A percentile compares a stretch with the other conserved stretches of the same genome.
phyloP scores from a whole-genome alignment of 1,140 invertebrate genomes.

The Drosophila kikkawai region DNA sequence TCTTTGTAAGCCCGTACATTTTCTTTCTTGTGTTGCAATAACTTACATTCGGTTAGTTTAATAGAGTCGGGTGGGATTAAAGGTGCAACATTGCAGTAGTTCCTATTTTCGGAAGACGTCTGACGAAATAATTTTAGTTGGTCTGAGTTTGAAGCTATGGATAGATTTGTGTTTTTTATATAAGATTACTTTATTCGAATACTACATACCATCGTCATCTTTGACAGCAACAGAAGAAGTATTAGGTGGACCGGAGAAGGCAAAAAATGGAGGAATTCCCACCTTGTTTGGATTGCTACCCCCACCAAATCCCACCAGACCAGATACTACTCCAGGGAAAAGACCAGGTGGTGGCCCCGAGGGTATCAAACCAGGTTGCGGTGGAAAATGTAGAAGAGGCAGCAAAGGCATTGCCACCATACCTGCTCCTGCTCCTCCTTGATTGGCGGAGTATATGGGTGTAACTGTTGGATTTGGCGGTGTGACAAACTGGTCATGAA shows the following conservation, averaged over 20 bases:
- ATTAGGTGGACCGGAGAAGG: slow-evolving; percentile 19
- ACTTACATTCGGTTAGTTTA: slow-evolving; percentile 41
- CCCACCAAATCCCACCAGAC: slow-evolving; percentile 37
- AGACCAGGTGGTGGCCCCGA: slow-evolving; percentile 85
- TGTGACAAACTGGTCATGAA: slow-evolving; percentile 5
- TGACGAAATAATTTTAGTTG: slow-evolving; percentile 1
- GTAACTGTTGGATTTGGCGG: not conserved
- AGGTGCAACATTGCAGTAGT: slow-evolving; percentile 81
- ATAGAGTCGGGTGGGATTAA: slow-evolving; percentile 72
- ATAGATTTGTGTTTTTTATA: not conserved
- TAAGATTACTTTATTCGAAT: not conserved
- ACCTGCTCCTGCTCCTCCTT: slow-evolving; percentile 27
- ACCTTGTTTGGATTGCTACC: slow-evolving; percentile 12
- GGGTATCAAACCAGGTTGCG: slow-evolving; percentile 90
- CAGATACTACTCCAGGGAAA: slow-evolving; percentile 75
- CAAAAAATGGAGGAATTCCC: slow-evolving; percentile 49
- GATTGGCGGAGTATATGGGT: slow-evolving; percentile 27
- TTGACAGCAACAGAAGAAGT: slow-evolving; percentile 2
- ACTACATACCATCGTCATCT: slow-evolving; percentile 23
- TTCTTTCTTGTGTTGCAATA: not conserved
- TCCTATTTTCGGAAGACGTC: slow-evolving; percentile 35
- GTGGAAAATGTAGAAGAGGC: slow-evolving; percentile 84
- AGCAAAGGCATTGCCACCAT: slow-evolving; percentile 50
- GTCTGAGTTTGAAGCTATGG: slow-evolving; percentile 28
- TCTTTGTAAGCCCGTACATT: too few species aligned